Evolutionary conservation across 1,140 invertebrate genomes (phyloP), one percentile per base, ranked within the genome.

Genomic region (Sarcophaga bullata): DNA sequence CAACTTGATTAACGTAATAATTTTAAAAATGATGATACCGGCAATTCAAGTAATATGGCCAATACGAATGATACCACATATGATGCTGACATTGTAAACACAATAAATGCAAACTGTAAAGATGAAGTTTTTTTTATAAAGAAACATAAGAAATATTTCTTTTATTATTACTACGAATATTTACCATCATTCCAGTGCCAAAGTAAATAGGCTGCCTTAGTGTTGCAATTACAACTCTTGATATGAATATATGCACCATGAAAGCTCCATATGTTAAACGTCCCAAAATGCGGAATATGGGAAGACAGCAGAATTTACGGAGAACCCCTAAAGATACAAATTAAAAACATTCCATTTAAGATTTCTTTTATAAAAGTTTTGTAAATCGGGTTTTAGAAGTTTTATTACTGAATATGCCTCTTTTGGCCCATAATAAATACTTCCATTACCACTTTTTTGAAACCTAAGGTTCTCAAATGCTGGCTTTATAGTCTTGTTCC

Each of bases 1-100:
- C 6, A 1, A 25, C 2, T 2, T 0, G 11, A 75, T 81, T 86
- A 89, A 19, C 88, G 86, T 82, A 89, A 91, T 92, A 85, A 92
- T 93, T 82, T 94, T 94, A 88, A 84, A 72, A 86, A 82, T 9
- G 88, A 86, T 13, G 88, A 88, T 92, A 95, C 84, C 84, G 90
- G 75, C 81, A 88, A 10, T 84, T 88, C 54, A 83, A 89, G 15
- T 87, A 92, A 82, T 89, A 92, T 73, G 86, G 92, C 72, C 80
- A 89, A 72, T 8, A 89, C 47, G 19, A 89, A 83, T 17, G 88
- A 89, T 72, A 86, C 83, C 52, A 89, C 73, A 82, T 89, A 89
- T n/a, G 88, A 88, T 25, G 85, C 82, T 46, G 85, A 84, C 58
- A 86, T 13, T 15, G 87, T 89, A 72, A 87, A 88, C n/a, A 89